Evolutionary conservation across 1,140 invertebrate genomes (phyloP).

Genomic region (Dendrolimus kikuchii): DNA sequence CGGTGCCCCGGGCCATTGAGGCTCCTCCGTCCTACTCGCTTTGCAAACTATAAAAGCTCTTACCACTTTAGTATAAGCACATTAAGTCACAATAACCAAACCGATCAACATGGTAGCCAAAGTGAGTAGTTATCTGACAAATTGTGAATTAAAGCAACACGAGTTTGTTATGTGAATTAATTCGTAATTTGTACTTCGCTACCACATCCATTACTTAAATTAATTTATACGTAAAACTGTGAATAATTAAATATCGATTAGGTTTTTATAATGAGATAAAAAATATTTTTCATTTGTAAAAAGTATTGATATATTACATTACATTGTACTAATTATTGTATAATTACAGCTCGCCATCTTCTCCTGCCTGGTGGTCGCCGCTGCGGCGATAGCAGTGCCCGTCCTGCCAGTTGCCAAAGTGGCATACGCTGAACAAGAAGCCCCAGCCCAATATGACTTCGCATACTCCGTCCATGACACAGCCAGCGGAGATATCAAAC

Average conservation of each 20-base stretch:
- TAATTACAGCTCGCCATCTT: constrained; percentile 21
- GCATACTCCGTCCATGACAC: constrained; percentile 41
- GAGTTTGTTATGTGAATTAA: no score
- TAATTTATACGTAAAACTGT: background rate
- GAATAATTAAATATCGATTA: background rate
- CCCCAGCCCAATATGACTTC: constrained; percentile 65
- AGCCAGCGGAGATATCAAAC: constrained; percentile 52
- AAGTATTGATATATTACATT: background rate
- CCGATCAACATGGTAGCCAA: constrained; percentile 44
- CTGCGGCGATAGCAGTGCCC: constrained; percentile 23
- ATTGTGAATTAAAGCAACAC: no score
- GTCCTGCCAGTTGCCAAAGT: constrained; percentile 18
- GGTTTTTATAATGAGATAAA: background rate
- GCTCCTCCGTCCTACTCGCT: constrained; percentile 13
- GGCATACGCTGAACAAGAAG: constrained; percentile 29
- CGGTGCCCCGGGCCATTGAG: constrained; percentile 3
- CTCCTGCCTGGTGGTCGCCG: constrained; percentile 30
- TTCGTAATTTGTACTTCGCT: no score
- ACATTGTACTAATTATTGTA: background rate
- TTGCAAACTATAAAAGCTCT: constrained; percentile 40
- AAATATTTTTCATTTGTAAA: background rate
- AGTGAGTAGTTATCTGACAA: constrained; percentile 29
- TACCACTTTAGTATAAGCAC: constrained; percentile 14
- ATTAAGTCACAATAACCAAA: constrained; percentile 33
- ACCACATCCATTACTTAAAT: no score